phyloP scores from a whole-genome alignment of 2,888 invertebrate genomes.

The Smittia sp. region DNA sequence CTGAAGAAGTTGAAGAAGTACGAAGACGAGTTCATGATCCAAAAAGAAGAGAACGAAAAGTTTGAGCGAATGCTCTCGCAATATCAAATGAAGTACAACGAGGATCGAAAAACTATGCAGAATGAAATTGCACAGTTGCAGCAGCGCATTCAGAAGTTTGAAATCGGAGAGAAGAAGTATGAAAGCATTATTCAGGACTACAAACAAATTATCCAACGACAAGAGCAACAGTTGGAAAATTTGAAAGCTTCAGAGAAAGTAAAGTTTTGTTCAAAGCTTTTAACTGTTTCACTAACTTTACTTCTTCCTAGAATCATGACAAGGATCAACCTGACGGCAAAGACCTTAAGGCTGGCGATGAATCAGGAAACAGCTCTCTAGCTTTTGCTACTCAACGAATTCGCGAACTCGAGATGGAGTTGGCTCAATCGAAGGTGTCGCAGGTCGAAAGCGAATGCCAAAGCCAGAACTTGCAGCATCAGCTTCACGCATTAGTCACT shows the following conservation, averaged over 20 bases:
- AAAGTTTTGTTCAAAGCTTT: not conserved
- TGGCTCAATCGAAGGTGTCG: conserved; percentile 95
- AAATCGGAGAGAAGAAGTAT: conserved; percentile 70
- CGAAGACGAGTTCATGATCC: conserved; percentile 80
- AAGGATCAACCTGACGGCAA: not conserved
- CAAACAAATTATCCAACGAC: conserved; percentile 83
- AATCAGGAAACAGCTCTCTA: conserved; percentile 44
- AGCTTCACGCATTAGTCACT: conserved; percentile 75
- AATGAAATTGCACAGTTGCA: conserved; percentile 60
- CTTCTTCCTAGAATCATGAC: not conserved
- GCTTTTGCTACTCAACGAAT: conserved; percentile 59
- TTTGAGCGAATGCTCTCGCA: conserved; percentile 65
- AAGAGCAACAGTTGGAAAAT: conserved; percentile 75
- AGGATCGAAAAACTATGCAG: conserved; percentile 55
- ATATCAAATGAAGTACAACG: conserved; percentile 63
- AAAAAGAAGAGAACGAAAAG: conserved; percentile 67
- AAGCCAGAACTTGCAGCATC: conserved; percentile 92
- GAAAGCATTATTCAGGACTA: conserved; percentile 85
- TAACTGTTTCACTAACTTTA: conserved; percentile 18
- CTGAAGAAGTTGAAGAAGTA: conserved; percentile 93
- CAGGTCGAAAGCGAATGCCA: conserved; percentile 96
- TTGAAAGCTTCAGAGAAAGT: conserved; percentile 52
- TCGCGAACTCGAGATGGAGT: conserved; percentile 87
- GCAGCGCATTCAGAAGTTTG: conserved; percentile 70
- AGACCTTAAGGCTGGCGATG: not conserved